A percentile compares a stretch with the other conserved stretches of the same genome.
Evolutionary conservation across 1,140 invertebrate species (phyloP).

Genomic region (Papilio dardanus): DNA sequence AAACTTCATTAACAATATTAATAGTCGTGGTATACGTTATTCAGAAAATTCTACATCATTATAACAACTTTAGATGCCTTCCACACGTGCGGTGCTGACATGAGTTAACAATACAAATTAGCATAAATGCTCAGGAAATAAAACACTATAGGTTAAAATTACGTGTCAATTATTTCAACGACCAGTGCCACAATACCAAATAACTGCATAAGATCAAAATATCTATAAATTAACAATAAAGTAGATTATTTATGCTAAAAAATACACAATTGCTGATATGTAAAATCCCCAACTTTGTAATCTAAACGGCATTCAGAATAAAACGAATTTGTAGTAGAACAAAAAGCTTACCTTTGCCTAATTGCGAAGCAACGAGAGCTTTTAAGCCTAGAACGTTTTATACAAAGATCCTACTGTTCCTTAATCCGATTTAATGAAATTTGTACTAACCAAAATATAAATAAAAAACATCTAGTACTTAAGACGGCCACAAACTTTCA

Average conservation of each 20-base stretch:
- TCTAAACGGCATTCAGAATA: not conserved
- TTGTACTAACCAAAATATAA: not conserved
- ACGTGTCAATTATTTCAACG: not conserved
- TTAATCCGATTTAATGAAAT: not conserved
- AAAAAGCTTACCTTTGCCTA: not conserved
- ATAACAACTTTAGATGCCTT: not conserved
- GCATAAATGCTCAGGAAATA: not conserved
- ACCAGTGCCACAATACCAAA: not conserved
- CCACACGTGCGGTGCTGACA: not conserved
- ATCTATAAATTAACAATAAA: not conserved
- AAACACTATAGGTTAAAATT: not conserved
- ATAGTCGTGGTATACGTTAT: not conserved
- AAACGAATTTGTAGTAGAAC: not conserved
- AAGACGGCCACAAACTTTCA: no score
- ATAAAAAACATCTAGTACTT: not conserved
- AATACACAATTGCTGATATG: not conserved
- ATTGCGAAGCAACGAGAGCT: not conserved
- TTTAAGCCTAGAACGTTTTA: not conserved
- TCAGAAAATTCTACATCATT: not conserved
- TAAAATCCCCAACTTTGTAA: not conserved
- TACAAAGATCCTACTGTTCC: not conserved
- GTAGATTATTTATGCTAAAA: not conserved
- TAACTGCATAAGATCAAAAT: not conserved
- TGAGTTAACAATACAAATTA: not conserved
- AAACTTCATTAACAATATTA: not conserved